Percentiles rank a stretch among this genome's conserved stretches.
These are phyloP conservation scores for Polyommatus icarus DNA, from an alignment of 2,888 invertebrate genomes.

Conservation along the genomic window DNA sequence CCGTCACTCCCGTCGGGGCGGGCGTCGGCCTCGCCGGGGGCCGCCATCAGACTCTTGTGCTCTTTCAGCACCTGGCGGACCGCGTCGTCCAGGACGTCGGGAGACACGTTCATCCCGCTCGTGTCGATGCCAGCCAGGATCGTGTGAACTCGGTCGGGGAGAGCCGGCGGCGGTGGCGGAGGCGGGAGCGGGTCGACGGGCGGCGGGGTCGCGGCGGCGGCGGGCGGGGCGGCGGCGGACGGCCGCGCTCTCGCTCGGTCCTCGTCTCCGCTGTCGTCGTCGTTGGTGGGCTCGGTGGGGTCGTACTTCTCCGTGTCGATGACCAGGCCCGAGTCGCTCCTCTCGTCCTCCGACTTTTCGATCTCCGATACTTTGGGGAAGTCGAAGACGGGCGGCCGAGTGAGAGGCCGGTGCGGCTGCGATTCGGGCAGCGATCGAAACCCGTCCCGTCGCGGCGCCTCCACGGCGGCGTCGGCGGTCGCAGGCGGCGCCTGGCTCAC, in stretches of 20 bases:
- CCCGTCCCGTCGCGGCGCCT: conserved; percentile 54
- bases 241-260: conserved; percentile 35
- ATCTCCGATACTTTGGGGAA: conserved; percentile 59
- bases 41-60: conserved; percentile 57
- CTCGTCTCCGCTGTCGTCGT: conserved; percentile 61
- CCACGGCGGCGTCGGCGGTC: conserved; percentile 77
- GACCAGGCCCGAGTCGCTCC: conserved; percentile 79
- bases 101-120: conserved; percentile 49
- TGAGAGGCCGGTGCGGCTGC: conserved; percentile 52
- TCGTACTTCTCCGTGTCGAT: conserved; percentile 82
- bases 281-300: conserved; percentile 77
- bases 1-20: conserved; percentile 62
- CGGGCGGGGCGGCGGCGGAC: conserved; percentile 31
- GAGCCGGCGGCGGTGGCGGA: conserved; percentile 38
- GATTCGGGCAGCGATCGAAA: conserved; percentile 43
- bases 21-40: conserved; percentile 41
- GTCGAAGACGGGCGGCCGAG: conserved; percentile 62
- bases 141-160: conserved; percentile 45
- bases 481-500: conserved; percentile 47
- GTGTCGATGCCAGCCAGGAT: conserved; percentile 53
- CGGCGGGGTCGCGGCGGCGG: conserved; percentile 27
- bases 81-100: conserved; percentile 58
- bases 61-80: conserved; percentile 65
- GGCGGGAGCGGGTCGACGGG: conserved; percentile 31
- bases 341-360: conserved; percentile 73